Base-by-base conservation (phyloP, 1,140 invertebrate genomes). In the Palaemon carinicauda region DNA sequence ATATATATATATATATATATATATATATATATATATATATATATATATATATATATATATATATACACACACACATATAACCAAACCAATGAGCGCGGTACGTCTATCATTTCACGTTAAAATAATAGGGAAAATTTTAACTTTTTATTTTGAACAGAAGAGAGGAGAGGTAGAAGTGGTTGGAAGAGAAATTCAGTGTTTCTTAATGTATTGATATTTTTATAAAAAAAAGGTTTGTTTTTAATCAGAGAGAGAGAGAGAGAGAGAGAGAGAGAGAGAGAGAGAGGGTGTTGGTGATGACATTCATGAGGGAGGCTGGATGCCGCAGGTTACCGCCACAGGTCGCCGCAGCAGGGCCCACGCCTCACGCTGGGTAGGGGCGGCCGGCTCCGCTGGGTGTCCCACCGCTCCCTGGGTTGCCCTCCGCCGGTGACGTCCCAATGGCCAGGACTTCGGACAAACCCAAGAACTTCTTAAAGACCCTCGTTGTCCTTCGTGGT, bases 271-370 rank as follows among this genome's bases (percentile, higher is more conserved):
- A 73, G 73, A 77, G 82, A 73, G 82, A 73, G 81, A 56, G 81
- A 73, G 71, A 19, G 82, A 50, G 73, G 82, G 82, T 54, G 73
- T 52, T 71, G 71, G 74, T 84, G 82, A 84, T 84, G 82, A 84
- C 82, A 84, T 84, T 84, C 73, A 84, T 84, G 82, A 84, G 82
- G 82, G 56, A 54, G 54, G 75, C 75, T 52, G 75, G 75, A 52
- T 52, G 75, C 75, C 75, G 50, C 75, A 41, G 79, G 54, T 24
- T 17, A 33, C 53, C 54, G 53, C 82, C 81, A 31, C 78, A 80
- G 78, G 78, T 65, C 29, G 54, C 78, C 78, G 78, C 78, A 65
- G 54, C 54, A 31, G 56, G 54, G 53, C 78, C 17, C 53, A 80
- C 82, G 82, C 82, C 82, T 51, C 82, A 84, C 82, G 82, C 53